These are phyloP conservation scores for Patiria pectinifera DNA, from an alignment of 53 echinoderm and acorn worm genomes.

Conservation along the genomic window DNA sequence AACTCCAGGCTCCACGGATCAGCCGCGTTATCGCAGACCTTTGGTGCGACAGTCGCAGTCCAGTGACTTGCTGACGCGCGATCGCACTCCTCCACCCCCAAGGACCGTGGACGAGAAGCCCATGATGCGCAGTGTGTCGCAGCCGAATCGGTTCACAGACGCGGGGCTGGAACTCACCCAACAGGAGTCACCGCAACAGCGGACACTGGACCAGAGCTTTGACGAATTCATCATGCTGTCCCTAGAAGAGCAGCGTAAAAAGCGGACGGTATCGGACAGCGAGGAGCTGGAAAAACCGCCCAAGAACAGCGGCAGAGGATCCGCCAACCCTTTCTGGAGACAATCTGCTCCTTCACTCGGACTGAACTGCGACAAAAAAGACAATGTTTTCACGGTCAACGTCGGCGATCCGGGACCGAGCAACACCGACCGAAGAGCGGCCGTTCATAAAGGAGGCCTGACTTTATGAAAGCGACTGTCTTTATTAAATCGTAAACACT, in stretches of 20 bases:
- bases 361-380: constrained; percentile 40
- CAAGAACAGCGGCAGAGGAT: constrained; percentile 39
- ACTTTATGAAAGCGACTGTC: constrained; percentile 20
- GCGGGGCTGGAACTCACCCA: constrained; percentile 31
- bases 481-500: background rate
- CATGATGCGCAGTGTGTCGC: constrained; percentile 70
- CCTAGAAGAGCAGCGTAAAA: constrained; percentile 90
- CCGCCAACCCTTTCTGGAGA: constrained; percentile 68
- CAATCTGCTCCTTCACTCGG: constrained; percentile 70
- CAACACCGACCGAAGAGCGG: constrained; percentile 11
- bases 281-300: constrained; percentile 31
- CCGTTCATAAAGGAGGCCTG: constrained; percentile 40
- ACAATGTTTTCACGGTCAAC: constrained; percentile 51
- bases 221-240: constrained; percentile 93
- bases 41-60: constrained; percentile 67
- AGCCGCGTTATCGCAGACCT: constrained; percentile 54
- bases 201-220: constrained; percentile 97
- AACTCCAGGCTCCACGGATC: constrained; percentile 42
- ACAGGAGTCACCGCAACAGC: constrained; percentile 58
- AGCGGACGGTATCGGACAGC: constrained; percentile 67
- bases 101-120: constrained; percentile 40
- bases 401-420: constrained; percentile 48
- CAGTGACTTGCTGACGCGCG: constrained; percentile 66
- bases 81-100: constrained; percentile 56
- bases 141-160: constrained; percentile 66